Evolutionary conservation across 2,113 vertebrate species (phyloP).

Genomic region (Callospermophilus lateralis): DNA sequence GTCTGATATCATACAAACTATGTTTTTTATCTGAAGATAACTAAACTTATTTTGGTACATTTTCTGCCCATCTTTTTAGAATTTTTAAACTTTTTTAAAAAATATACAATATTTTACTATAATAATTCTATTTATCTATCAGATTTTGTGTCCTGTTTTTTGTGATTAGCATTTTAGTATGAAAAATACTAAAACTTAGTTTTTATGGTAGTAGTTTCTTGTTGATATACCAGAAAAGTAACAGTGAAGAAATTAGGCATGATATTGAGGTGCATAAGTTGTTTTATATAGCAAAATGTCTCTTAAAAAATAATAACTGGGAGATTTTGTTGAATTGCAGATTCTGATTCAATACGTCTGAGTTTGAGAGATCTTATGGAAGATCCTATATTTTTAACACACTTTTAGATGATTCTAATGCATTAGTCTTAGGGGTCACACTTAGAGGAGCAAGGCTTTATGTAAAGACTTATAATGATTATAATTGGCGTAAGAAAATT

Average conservation of each 20-base stretch:
- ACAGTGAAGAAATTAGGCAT: background rate
- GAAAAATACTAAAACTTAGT: too few species aligned
- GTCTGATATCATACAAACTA: background rate
- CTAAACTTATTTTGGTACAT: background rate
- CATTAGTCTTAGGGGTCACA: background rate
- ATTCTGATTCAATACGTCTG: background rate
- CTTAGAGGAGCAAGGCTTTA: background rate
- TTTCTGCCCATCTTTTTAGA: background rate
- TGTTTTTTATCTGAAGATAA: background rate
- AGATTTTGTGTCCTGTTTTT: background rate
- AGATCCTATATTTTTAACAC: background rate
- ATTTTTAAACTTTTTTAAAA: background rate
- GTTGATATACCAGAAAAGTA: background rate
- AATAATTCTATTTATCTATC: background rate
- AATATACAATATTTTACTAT: background rate
- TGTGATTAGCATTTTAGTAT: slow-evolving; percentile 1
- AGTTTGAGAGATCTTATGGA: background rate
- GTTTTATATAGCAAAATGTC: background rate
- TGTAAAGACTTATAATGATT: background rate
- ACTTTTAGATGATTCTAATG: background rate
- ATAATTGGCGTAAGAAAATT: background rate
- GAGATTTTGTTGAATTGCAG: background rate
- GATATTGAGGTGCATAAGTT: background rate
- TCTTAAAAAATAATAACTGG: background rate
- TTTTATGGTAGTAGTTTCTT: background rate